Evolutionary conservation across 1,140 invertebrate genomes (phyloP).

Genomic region (Bombus breviceps): DNA sequence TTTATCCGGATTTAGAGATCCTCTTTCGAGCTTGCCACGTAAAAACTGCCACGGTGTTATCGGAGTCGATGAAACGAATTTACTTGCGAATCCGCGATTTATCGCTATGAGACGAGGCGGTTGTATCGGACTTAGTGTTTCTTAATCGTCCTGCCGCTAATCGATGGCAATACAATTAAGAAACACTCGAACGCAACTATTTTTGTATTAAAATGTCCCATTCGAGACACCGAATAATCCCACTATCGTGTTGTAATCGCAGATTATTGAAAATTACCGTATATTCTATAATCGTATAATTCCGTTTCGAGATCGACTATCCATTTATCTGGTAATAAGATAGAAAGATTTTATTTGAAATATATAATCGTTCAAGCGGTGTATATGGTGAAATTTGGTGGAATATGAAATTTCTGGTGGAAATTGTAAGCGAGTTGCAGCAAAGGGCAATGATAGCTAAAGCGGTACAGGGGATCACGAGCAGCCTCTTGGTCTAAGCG

Average conservation of each 20-base stretch:
- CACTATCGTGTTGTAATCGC: not conserved
- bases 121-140: not conserved
- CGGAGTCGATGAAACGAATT: constrained; percentile 18
- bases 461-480: constrained; percentile 69
- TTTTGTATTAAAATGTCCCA: not conserved
- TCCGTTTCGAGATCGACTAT: not conserved
- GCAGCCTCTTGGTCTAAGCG: constrained; percentile 71
- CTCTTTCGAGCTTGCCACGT: constrained; percentile 16
- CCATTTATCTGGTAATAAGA: not conserved
- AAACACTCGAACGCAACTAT: not conserved
- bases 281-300: not conserved
- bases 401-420: constrained; percentile 37
- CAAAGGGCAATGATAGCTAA: constrained; percentile 69
- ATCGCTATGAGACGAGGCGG: not conserved
- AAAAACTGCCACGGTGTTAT: constrained; percentile 39
- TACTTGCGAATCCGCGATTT: constrained; percentile 26
- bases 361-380: not conserved
- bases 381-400: constrained; percentile 7
- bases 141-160: not conserved
- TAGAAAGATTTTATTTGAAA: not conserved
- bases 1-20: constrained; percentile 61
- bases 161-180: not conserved
- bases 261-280: not conserved
- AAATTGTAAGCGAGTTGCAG: constrained; percentile 57
- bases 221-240: not conserved